A percentile compares a stretch with the other conserved stretches of the same genome.
These are phyloP conservation scores for Macroglossus sobrinus DNA, from an alignment of 2,113 vertebrate genomes.

Conservation along the genomic window DNA sequence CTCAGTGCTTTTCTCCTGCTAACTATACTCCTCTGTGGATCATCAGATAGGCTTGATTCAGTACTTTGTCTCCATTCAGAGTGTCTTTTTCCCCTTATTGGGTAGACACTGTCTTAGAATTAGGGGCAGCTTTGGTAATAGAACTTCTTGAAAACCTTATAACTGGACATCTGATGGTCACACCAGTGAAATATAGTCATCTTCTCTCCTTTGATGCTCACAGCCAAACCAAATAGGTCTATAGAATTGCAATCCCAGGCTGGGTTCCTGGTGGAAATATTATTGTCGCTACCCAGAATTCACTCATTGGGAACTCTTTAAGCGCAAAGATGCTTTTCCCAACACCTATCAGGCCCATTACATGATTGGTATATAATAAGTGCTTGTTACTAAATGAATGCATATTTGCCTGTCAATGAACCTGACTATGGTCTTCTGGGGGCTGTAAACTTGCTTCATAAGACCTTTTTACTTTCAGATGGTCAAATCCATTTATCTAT, in stretches of 20 bases:
- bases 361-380: too few relatives aligned
- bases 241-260: neutral
- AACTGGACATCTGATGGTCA: neutral
- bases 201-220: neutral
- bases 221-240: neutral
- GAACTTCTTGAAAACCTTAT: neutral
- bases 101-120: neutral
- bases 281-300: neutral
- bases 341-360: neutral
- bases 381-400: neutral
- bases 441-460: neutral
- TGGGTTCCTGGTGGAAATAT: neutral
- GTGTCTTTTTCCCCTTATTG: neutral
- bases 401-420: neutral
- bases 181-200: neutral
- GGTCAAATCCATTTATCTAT: neutral
- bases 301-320: neutral
- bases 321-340: neutral
- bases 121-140: neutral
- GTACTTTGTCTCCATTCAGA: neutral
- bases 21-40: fast-evolving
- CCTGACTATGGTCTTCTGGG: neutral
- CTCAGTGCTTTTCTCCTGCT: neutral
- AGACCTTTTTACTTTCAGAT: neutral
- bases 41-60: neutral